phyloP scores from a whole-genome alignment of 2,113 vertebrate genomes.

The cattle (Bos taurus) region DNA sequence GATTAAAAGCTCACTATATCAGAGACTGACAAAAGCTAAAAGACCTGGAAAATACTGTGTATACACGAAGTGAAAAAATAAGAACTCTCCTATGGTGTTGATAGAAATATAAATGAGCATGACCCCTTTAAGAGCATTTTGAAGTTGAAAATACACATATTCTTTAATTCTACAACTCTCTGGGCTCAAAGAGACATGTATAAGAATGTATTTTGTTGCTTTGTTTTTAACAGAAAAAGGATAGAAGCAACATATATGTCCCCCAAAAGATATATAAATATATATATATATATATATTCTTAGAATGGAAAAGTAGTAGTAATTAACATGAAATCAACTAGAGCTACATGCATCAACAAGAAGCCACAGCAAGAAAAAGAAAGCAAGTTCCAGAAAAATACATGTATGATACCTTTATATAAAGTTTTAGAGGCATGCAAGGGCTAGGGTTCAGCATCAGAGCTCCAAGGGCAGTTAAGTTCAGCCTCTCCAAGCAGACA shows the following conservation, averaged over 20 bases:
- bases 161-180: background rate
- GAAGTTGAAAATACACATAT: background rate
- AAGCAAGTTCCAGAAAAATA: background rate
- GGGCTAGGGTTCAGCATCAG: background rate
- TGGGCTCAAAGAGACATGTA: background rate
- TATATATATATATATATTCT: background rate
- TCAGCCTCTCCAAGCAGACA: background rate
- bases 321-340: background rate
- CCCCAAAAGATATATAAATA: background rate
- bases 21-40: background rate
- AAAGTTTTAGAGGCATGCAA: background rate
- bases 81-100: background rate
- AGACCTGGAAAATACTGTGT: background rate
- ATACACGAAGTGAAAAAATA: background rate
- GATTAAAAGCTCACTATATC: background rate
- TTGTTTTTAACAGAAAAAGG: background rate
- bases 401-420: background rate
- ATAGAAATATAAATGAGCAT: background rate
- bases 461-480: background rate
- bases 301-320: background rate
- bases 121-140: background rate
- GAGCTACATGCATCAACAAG: background rate
- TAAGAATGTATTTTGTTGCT: background rate
- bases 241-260: background rate
- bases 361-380: background rate